Evolutionary conservation across 2,888 invertebrate genomes (phyloP).

Genomic region (Apotomis turbidana): DNA sequence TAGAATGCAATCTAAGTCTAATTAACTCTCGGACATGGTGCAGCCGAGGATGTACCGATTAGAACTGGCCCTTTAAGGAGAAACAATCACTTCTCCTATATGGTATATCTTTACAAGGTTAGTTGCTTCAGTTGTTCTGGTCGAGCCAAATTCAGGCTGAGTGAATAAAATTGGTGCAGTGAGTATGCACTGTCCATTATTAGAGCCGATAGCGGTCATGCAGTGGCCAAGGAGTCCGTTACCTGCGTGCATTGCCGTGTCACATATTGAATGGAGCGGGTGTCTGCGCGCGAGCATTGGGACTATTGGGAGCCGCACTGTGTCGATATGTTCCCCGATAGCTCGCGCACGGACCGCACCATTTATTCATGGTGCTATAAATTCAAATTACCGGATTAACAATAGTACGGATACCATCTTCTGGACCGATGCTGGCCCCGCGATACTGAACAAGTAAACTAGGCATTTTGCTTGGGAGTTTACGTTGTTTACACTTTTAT

Average conservation of each 20-base stretch:
- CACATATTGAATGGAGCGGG: conserved; percentile 53
- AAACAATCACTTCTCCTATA: conserved; percentile 80
- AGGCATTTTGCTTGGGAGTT: conserved; percentile 54
- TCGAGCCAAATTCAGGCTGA: conserved; percentile 33
- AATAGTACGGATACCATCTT: conserved; percentile 81
- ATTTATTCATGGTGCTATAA: conserved; percentile 83
- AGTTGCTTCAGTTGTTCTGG: conserved; percentile 51
- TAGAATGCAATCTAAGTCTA: conserved; percentile 74
- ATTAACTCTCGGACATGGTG: conserved; percentile 74
- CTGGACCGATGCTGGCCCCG: conserved; percentile 62
- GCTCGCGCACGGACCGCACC: conserved; percentile 69
- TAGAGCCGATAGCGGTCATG: conserved; percentile 26
- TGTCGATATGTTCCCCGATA: conserved; percentile 76
- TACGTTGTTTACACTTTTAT: conserved; percentile 34
- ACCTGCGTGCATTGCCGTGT: conserved; percentile 55
- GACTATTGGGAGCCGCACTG: conserved; percentile 46
- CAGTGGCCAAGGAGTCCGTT: conserved; percentile 45
- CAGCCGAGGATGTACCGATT: conserved; percentile 77
- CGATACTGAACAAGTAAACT: conserved; percentile 61
- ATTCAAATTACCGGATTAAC: conserved; percentile 85
- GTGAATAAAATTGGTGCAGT: conserved; percentile 43
- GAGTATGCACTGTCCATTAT: conserved; percentile 29
- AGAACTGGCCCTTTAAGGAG: conserved; percentile 76
- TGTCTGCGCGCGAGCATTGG: conserved; percentile 38
- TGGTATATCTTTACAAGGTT: conserved; percentile 67